These are phyloP conservation scores for Caenorhabditis briggsae DNA, from an alignment of 1,140 invertebrate genomes.

Conservation along the genomic window DNA sequence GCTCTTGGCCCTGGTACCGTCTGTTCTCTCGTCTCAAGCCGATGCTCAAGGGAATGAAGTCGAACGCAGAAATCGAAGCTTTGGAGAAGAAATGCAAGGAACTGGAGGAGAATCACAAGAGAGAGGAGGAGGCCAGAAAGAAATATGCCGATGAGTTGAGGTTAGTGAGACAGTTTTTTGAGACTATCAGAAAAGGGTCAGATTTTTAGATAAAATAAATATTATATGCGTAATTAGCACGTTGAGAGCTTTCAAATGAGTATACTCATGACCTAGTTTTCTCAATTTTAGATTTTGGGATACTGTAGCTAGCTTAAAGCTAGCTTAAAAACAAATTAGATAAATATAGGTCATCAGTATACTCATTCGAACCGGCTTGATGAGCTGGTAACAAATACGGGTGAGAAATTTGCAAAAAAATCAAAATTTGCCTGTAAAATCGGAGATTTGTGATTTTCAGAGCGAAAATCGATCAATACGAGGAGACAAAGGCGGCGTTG, in stretches of 20 bases:
- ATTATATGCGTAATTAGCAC: no score
- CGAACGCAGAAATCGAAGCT: slow-evolving; percentile 98
- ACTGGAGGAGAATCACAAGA: slow-evolving; percentile 78
- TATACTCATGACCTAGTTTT: no score
- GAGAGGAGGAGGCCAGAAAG: slow-evolving; percentile 48
- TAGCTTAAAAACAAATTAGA: no score
- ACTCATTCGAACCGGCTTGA: no score
- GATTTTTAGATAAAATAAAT: no score
- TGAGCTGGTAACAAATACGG: no score
- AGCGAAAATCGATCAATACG: slow-evolving; percentile 69
- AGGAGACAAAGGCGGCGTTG: slow-evolving; percentile 66
- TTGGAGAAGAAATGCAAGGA: slow-evolving; percentile 95
- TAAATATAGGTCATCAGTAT: no score
- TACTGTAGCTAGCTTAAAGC: no score
- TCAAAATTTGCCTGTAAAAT: no score
- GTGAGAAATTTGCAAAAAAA: no score
- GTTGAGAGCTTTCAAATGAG: no score
- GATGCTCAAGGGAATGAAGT: slow-evolving; percentile 88
- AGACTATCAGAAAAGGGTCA: background rate
- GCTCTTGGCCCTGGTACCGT: slow-evolving; percentile 94
- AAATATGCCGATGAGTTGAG: slow-evolving; percentile 73
- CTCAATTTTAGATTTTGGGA: no score
- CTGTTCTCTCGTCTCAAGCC: slow-evolving; percentile 71
- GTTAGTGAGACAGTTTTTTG: background rate
- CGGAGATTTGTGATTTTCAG: slow-evolving; percentile 44